Evolutionary conservation across 2,113 vertebrate genomes (phyloP), one percentile per base, ranked within the genome.

Genomic region (Atrichornis clamosus): DNA sequence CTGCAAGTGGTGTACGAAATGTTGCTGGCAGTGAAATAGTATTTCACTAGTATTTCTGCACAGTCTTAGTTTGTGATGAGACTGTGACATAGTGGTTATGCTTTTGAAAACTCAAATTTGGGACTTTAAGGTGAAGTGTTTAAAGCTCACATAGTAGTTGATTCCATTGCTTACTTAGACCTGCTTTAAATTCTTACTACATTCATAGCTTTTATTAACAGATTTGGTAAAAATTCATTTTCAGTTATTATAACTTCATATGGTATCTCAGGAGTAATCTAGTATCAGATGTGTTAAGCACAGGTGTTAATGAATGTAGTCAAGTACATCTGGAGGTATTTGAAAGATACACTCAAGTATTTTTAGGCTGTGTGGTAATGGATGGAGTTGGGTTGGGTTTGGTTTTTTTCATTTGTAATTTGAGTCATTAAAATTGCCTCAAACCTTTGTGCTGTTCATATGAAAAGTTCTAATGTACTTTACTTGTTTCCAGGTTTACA

Each of bases 401-500:
- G 6, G 2, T 17, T 49, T 68, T 62, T 84, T 49, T 6, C 23
- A 27, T 69, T 62, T 49, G 9, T 70, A 65, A n/a, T 60, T 79
- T 47, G 26, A 72, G 18, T 76, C 68, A 33, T 23, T n/a, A 39
- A 86, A 68, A 28, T 42, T 33, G n/a, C 5, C 21, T 78, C 30
- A 72, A 68, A 82, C 26, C 44, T 72, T 18, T 3, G 1, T 86
- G 14, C 20, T 63, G 18, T 67, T 89, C 12, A 5, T 58, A 8
- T 63, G 33, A 49, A 26, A 83, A 44, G 20, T 62, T 68, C 11
- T 74, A 46, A 87, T 0, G 2, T 70, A 21, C 28, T 78, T 85
- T 69, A 19, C 84, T 65, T 96, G 65, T n/a, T 95, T 53, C 81
- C 96, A 99, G 99, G 98, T 99, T 99, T 98, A 99, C 99, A 96